These are phyloP conservation scores for Melieria picta DNA, from an alignment of 2,888 invertebrate genomes.

Conservation along the genomic window DNA sequence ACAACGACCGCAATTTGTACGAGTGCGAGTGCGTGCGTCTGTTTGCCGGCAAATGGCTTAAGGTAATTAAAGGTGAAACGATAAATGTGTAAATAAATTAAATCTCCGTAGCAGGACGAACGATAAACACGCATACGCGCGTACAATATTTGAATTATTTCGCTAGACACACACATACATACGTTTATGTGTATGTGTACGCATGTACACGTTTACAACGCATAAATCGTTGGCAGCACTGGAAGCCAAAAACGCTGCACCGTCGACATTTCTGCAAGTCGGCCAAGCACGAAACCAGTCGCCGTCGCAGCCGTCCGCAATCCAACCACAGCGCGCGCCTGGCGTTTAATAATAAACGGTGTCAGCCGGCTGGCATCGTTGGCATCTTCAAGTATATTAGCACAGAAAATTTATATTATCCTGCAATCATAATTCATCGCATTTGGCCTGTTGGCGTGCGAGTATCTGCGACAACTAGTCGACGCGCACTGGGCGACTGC, in stretches of 20 bases:
- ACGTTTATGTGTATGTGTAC: conserved; percentile 1
- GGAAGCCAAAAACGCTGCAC: neutral
- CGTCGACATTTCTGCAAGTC: neutral
- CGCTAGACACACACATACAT: neutral
- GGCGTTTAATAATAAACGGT: conserved; percentile 6
- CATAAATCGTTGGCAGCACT: neutral
- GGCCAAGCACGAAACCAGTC: no score
- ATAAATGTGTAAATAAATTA: conserved; percentile 41
- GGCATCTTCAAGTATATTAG: conserved; percentile 42
- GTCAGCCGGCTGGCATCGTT: conserved; percentile 13
- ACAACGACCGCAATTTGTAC: neutral
- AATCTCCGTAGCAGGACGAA: conserved; percentile 7
- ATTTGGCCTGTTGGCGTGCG: conserved; percentile 20
- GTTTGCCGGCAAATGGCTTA: conserved; percentile 14
- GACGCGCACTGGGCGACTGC: neutral
- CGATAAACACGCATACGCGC: neutral
- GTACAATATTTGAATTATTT: neutral
- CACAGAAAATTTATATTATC: conserved; percentile 45
- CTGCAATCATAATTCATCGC: conserved; percentile 48
- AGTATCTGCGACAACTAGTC: conserved; percentile 13
- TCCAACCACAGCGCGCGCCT: neutral
- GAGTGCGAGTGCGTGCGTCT: neutral
- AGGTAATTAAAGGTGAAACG: conserved; percentile 42
- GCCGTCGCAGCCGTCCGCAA: no score
- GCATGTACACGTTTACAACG: neutral